phyloP scores from a whole-genome alignment of 2,888 invertebrate genomes.

The Acronicta aceris region DNA sequence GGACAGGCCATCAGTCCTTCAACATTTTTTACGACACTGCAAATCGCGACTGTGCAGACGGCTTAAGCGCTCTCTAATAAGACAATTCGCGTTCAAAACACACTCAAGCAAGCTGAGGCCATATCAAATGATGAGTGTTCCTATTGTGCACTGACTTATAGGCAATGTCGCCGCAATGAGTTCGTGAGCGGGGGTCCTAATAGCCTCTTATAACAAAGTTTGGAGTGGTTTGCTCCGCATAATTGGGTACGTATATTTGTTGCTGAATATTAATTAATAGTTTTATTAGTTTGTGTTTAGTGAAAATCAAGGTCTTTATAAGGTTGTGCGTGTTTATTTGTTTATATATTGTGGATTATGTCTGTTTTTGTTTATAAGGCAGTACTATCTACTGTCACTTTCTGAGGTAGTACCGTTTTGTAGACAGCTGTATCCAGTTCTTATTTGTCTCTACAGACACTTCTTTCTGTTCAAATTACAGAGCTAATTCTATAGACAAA shows the following conservation, averaged over 20 bases:
- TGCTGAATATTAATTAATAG: slow-evolving; percentile 69
- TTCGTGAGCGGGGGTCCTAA: slow-evolving; percentile 75
- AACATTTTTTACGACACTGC: slow-evolving; percentile 41
- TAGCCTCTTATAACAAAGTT: slow-evolving; percentile 71
- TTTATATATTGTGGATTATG: slow-evolving; percentile 12
- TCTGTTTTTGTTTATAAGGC: neutral
- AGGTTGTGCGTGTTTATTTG: slow-evolving; percentile 26
- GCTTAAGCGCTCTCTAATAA: slow-evolving; percentile 74
- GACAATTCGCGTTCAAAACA: slow-evolving; percentile 80
- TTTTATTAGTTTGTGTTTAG: slow-evolving; percentile 49
- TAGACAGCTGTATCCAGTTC: too few relatives aligned
- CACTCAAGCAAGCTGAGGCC: slow-evolving; percentile 75
- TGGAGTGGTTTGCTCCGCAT: slow-evolving; percentile 63
- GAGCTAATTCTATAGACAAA: too few relatives aligned
- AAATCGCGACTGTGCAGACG: slow-evolving; percentile 54
- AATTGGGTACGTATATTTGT: slow-evolving; percentile 67
- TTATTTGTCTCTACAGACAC: too few relatives aligned
- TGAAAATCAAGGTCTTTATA: slow-evolving; percentile 58
- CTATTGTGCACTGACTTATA: slow-evolving; percentile 80
- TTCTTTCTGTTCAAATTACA: too few relatives aligned
- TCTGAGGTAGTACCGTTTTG: too few relatives aligned
- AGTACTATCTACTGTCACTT: too few relatives aligned
- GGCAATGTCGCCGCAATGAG: slow-evolving; percentile 71
- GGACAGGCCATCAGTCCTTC: slow-evolving; percentile 41
- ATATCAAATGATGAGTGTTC: slow-evolving; percentile 77